A percentile compares a stretch with the other conserved stretches of the same genome.
Conservation (phyloP, 2,113 vertebrate species). For the Tetrao urogallus region DNA sequence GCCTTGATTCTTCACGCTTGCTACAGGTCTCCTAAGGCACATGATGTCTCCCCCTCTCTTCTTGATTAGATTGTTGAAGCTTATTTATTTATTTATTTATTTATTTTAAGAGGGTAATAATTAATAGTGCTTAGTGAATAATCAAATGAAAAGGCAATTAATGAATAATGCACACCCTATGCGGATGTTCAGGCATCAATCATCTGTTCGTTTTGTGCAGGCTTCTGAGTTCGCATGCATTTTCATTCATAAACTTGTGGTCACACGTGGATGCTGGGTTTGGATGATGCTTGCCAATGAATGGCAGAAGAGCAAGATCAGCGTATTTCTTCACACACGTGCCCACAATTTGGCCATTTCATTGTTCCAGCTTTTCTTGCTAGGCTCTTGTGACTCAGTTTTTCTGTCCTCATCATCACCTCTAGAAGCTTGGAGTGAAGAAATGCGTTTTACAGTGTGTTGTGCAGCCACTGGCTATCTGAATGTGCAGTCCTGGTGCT, state of each 20-base stretch:
- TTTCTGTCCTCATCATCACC: not conserved
- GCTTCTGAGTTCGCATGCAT: not conserved
- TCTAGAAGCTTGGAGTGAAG: not conserved
- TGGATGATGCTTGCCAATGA: not conserved
- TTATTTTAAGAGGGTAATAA: not conserved
- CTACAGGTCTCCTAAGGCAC: not conserved
- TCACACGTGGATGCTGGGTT: not conserved
- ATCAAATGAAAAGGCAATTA: constrained; percentile 48
- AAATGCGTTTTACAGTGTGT: not conserved
- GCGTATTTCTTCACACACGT: not conserved
- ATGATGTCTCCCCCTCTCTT: not conserved
- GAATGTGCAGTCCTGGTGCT: not conserved
- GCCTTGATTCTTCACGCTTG: not conserved
- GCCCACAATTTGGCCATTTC: not conserved
- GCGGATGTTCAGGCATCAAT: constrained; percentile 30
- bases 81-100: not conserved
- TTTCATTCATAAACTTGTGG: constrained; percentile 6
- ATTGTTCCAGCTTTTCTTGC: not conserved
- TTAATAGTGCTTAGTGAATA: constrained; percentile 37
- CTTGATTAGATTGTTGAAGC: constrained; percentile 43
- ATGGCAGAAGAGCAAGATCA: not conserved
- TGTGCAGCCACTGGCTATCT: not conserved
- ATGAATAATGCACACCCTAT: constrained; percentile 39
- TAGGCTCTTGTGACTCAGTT: not conserved
- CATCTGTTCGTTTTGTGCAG: constrained; percentile 2